Evolutionary conservation across 2,113 vertebrate genomes (phyloP).

Genomic region (Taurulus bubalis): DNA sequence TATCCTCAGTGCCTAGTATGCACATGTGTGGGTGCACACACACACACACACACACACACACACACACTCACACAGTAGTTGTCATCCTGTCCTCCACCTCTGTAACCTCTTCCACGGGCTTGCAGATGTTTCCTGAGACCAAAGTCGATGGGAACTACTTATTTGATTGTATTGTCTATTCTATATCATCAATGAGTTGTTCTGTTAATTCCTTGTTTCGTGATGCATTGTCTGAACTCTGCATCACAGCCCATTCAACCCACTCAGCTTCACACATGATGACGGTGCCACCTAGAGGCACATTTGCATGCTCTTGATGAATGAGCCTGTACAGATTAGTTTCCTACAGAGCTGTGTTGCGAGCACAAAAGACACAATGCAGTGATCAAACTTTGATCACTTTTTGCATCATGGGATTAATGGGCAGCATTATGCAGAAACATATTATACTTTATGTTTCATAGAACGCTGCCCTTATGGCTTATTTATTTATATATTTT

Average conservation of each 20-base stretch:
- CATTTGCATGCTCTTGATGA: slow-evolving; percentile 59
- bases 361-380: neutral
- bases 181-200: neutral
- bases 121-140: slow-evolving; percentile 76
- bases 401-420: neutral
- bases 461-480: neutral
- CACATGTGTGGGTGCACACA: slow-evolving; percentile 5
- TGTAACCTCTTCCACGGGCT: slow-evolving; percentile 68
- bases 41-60: slow-evolving; percentile 16
- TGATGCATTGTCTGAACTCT: slow-evolving; percentile 8
- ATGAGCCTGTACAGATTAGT: slow-evolving; percentile 24
- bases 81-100: slow-evolving; percentile 65
- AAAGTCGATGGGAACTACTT: slow-evolving; percentile 27
- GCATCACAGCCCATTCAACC: slow-evolving; percentile 10
- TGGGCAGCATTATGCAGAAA: neutral
- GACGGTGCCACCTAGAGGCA: slow-evolving; percentile 79
- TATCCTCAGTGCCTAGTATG: slow-evolving; percentile 51
- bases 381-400: neutral
- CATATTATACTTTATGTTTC: neutral
- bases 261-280: slow-evolving; percentile 56
- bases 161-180: neutral
- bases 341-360: neutral
- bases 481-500: neutral
- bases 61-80: slow-evolving; percentile 22
- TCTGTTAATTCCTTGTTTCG: neutral